Evolutionary conservation across 2,113 vertebrate genomes (phyloP).

Genomic region (Saccopteryx bilineata): DNA sequence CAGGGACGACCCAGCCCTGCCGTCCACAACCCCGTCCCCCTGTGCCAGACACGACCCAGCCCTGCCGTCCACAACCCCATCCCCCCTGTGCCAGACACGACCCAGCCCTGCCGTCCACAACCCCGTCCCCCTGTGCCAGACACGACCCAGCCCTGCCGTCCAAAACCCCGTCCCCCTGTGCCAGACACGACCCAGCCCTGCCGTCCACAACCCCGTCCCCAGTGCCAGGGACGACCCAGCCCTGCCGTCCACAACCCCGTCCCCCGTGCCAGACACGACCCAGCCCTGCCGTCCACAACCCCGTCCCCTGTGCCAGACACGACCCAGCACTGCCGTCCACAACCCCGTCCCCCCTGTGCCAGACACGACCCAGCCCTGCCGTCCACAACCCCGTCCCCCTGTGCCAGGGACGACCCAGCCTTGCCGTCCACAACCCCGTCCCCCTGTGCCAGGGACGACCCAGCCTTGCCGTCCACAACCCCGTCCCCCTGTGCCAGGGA

Average conservation of each 20-base stretch:
- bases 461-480: neutral
- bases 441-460: neutral
- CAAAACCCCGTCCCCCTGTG: too few relatives aligned
- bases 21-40: too few relatives aligned
- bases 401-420: neutral
- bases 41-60: neutral
- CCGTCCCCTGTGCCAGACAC: neutral
- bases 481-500: too few relatives aligned
- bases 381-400: too few relatives aligned
- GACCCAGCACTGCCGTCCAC: neutral
- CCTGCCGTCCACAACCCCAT: too few relatives aligned
- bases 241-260: too few relatives aligned
- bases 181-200: neutral
- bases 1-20: neutral
- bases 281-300: neutral
- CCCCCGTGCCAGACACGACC: neutral
- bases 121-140: too few relatives aligned
- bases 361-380: neutral
- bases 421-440: too few relatives aligned
- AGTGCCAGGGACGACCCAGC: neutral
- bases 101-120: neutral
- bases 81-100: neutral
- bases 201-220: too few relatives aligned
- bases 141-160: accelerated
- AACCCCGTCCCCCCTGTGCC: too few relatives aligned